Evolutionary conservation across 2,888 invertebrate genomes (phyloP), one percentile per base, ranked within the genome.

Genomic region (Cheiracanthium punctorium): DNA sequence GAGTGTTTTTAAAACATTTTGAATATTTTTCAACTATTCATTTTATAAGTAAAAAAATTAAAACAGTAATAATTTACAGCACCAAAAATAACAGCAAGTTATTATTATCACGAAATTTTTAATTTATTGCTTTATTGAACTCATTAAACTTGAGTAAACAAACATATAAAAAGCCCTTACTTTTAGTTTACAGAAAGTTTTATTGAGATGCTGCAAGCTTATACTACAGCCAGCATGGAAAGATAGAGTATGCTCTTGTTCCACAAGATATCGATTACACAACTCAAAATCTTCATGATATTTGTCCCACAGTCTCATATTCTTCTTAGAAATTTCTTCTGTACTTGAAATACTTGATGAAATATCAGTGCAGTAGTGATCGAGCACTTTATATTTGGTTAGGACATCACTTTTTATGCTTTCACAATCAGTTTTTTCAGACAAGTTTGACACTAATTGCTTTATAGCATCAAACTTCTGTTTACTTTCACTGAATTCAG

Each of bases 211-310:
- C 5, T 70, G 52, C 29, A 58, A 14, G 37, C 77, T 72, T 7
- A 52, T 7, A 24, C 80, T 30, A 41, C 33, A 43, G n/a, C 17
- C 28, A 71, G 52, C 48, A 48, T 30, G 72, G 14, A 76, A n/a
- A 4, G 20, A 37, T 32, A 76, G 20, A 2, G 37, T 24, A n/a
- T 30, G 32, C 14, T 77, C 75, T 20, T 52, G 64, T 32, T 87
- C 52, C 29, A 33, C 24, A 24, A 20, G 24, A 24, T 24, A 58
- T 24, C 24, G 58, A 58, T 58, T 2, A 24, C 58, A 58, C 4
- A 58, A 24, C 10, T 52, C 30, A 24, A 71, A 72, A 29, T 65
- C 75, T 72, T 72, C 12, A 37, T 77, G 71, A 65, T 80, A 87
- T 17, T 48, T 30, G 29, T 72, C 17, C 80, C 76, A 81, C 30